Evolutionary conservation across 2,888 invertebrate species (phyloP).

Genomic region (Eristalis tenax): DNA sequence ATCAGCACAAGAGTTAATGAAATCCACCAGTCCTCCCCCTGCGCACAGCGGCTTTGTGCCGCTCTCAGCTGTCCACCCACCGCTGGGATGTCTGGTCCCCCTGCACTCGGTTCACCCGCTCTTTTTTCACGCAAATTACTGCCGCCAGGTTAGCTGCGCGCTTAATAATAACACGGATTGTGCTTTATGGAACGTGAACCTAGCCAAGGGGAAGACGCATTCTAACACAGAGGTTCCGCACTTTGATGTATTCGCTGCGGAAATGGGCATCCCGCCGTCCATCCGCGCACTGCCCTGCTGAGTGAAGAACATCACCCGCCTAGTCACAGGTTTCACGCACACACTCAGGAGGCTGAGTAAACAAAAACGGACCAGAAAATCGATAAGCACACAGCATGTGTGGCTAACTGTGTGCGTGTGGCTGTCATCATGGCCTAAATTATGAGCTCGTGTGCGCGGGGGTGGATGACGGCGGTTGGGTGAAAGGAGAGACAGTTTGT

Average conservation of each 20-base stretch:
- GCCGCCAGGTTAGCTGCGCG: conserved; percentile 33
- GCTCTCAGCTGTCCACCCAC: background rate
- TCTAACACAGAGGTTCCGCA: background rate
- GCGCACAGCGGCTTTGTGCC: too few species aligned
- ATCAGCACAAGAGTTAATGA: conserved; percentile 13
- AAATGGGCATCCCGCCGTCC: conserved; percentile 10
- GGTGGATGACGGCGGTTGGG: background rate
- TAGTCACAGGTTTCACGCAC: background rate
- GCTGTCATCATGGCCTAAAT: conserved; percentile 46
- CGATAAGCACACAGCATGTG: conserved; percentile 40
- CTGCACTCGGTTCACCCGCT: background rate
- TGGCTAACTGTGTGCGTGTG: background rate
- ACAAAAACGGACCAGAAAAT: conserved; percentile 47
- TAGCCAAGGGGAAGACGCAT: conserved; percentile 3
- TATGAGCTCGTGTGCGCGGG: conserved; percentile 8
- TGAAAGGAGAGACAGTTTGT: background rate
- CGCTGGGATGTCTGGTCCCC: background rate
- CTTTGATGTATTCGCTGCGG: conserved; percentile 37
- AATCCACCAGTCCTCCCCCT: background rate
- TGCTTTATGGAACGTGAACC: conserved; percentile 30
- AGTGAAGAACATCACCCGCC: background rate
- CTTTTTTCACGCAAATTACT: conserved; percentile 35
- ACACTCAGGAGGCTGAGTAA: conserved; percentile 12
- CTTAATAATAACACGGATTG: conserved; percentile 28
- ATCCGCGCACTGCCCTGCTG: background rate